Evolutionary conservation across 37 sponge, comb jelly and placozoan species (phyloP).

Genomic region (Beroe forskalii): DNA sequence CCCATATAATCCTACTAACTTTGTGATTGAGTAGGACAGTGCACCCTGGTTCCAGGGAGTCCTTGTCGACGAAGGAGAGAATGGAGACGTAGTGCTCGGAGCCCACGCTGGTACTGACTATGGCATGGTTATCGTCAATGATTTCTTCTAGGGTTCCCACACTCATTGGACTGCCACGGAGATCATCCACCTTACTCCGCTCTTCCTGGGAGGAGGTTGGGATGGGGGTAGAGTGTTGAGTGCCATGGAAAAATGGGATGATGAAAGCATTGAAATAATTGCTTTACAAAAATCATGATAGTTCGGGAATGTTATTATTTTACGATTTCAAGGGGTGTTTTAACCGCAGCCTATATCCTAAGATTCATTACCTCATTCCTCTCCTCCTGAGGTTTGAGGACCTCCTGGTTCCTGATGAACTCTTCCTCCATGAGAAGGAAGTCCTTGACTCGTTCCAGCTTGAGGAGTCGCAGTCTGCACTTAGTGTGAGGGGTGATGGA

Average conservation of each 20-base stretch:
- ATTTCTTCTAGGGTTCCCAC: slow-evolving; percentile 98
- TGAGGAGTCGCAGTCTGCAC: slow-evolving; percentile 85
- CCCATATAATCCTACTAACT: no score
- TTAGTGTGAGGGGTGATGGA: slow-evolving; percentile 92
- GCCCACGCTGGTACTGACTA: slow-evolving; percentile 94
- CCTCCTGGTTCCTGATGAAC: slow-evolving; percentile 91
- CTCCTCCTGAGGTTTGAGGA: slow-evolving; percentile 92
- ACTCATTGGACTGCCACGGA: slow-evolving; percentile 96
- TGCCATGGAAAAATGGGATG: background rate
- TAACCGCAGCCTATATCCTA: no score
- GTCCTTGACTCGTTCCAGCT: slow-evolving; percentile 93
- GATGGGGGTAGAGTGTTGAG: background rate
- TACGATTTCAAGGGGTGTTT: no score
- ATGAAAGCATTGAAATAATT: no score
- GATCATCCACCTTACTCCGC: slow-evolving; percentile 93
- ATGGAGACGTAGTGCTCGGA: slow-evolving; percentile 98
- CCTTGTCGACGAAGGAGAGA: slow-evolving; percentile 97
- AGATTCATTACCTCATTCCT: slow-evolving; percentile 90
- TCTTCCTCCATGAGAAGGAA: slow-evolving; percentile 96
- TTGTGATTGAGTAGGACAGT: slow-evolving; percentile 97
- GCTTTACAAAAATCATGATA: no score
- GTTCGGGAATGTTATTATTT: no score
- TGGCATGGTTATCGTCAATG: slow-evolving; percentile 99
- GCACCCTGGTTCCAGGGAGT: slow-evolving; percentile 96
- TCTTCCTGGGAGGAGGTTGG: slow-evolving; percentile 83